Percentiles rank a stretch among this genome's conserved stretches.
These are phyloP conservation scores for Eristalis intricaria DNA, from an alignment of 2,888 invertebrate genomes.

Conservation along the genomic window DNA sequence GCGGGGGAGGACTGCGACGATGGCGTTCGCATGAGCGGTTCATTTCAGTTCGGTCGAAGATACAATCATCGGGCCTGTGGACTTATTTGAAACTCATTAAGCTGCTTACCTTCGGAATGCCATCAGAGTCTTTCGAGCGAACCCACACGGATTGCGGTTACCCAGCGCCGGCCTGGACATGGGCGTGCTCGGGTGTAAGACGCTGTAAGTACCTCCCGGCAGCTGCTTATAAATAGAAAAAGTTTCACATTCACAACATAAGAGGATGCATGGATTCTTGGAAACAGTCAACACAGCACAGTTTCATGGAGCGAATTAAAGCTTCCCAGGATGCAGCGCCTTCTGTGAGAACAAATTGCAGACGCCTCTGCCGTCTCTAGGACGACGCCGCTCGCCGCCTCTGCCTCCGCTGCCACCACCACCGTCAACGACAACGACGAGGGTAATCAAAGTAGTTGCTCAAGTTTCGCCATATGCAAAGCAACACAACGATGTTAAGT, in stretches of 20 bases:
- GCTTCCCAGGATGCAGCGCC: conserved; percentile 31
- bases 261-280: conserved; percentile 6
- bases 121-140: not conserved
- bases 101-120: not conserved
- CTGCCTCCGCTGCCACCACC: not conserved
- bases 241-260: not conserved
- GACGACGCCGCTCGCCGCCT: no score
- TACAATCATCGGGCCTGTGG: not conserved
- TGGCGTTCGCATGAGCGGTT: no score
- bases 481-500: conserved; percentile 58
- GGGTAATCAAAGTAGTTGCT: conserved; percentile 66
- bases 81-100: not conserved
- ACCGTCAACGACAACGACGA: not conserved
- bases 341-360: conserved; percentile 48
- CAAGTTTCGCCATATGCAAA: conserved; percentile 66
- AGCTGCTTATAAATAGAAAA: not conserved
- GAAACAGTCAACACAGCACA: conserved; percentile 19
- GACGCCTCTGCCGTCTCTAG: not conserved
- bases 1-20: not conserved
- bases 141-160: not conserved
- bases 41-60: not conserved
- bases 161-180: no score
- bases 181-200: not conserved
- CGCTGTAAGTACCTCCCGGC: not conserved
- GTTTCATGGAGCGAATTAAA: conserved; percentile 47